Conservation (phyloP, 2,888 invertebrate species). For the Amphipoea oculea region DNA sequence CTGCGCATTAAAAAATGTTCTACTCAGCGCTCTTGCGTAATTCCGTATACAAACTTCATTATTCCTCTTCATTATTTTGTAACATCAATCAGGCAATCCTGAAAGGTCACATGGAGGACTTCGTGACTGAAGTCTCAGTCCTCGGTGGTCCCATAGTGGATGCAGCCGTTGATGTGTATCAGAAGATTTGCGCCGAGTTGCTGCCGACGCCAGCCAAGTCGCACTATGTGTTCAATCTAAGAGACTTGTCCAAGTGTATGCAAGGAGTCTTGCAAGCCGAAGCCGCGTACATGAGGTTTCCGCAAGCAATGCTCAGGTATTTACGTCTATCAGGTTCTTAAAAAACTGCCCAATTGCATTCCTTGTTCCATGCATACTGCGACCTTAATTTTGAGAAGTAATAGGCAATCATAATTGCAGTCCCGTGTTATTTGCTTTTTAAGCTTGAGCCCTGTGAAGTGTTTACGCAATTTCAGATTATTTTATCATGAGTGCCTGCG, state of each 20-base stretch:
- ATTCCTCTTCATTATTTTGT: background rate
- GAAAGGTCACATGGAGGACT: slow-evolving; percentile 94
- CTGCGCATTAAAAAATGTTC: background rate
- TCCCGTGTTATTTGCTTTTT: background rate
- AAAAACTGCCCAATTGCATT: background rate
- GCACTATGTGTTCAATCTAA: slow-evolving; percentile 97
- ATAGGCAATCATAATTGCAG: no score
- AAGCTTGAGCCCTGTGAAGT: background rate
- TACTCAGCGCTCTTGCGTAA: background rate
- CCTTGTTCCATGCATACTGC: background rate
- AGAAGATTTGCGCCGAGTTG: slow-evolving; percentile 94
- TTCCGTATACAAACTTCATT: background rate
- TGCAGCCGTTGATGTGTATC: slow-evolving; percentile 96
- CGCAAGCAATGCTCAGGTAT: slow-evolving; percentile 92
- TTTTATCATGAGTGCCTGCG: slow-evolving; percentile 98
- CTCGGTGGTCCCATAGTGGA: slow-evolving; percentile 94
- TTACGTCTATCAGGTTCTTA: background rate
- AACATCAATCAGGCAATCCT: slow-evolving; percentile 90
- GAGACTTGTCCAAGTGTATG: slow-evolving; percentile 97
- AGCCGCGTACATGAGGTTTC: slow-evolving; percentile 92
- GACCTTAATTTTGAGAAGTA: background rate
- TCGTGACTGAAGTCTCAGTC: slow-evolving; percentile 92
- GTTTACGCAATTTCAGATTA: slow-evolving; percentile 88
- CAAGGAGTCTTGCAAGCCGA: slow-evolving; percentile 97
- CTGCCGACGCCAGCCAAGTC: slow-evolving; percentile 97